Evolutionary conservation across 2,888 invertebrate genomes (phyloP), one percentile per base, ranked within the genome.

Genomic region (Deroplatys truncata): DNA sequence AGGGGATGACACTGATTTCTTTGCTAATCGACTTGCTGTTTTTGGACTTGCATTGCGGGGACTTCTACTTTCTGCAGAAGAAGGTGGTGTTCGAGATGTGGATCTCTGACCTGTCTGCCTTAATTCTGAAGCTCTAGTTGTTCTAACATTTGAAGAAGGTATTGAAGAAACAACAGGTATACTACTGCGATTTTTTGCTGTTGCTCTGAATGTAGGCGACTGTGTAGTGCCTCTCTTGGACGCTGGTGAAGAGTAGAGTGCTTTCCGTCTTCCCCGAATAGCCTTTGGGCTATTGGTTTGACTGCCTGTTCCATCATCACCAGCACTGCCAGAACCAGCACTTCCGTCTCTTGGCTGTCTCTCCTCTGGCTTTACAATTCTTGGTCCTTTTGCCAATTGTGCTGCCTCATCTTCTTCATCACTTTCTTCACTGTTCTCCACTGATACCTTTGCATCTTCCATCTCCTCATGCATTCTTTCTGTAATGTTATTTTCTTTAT

Each of bases 241-340:
- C 95, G 16, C 95, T 95, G 20, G 96, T 95, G 28, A 96, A 94
- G 93, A 93, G 92, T 97, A 97, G 84, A 96, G 93, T 0, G 96
- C 95, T 93, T 96, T 97, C 92, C 96, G 94, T 87, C 96, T 93
- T 0, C 97, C 97, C 89, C 97, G 93, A 56, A 96, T 94, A 0
- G 94, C 94, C 92, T 96, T 96, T 0, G 95, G 95, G 1, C 93
- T 93, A 0, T 92, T 92, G 56, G 29, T 90, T 9, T 83, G 84
- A 16, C 28, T 29, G 82, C n/a, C 31, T 56, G 87, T 86, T 83
- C 43, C 89, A 90, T 92, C 92, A 83, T 92, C 93, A 16, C 56
- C 56, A 9, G 92, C 92, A 2, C 92, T 91, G 16, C 92, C 92
- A 0, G 92, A 93, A 88, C 93, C 93, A 0, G 91, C 91, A 89